Evolutionary conservation across 1,140 invertebrate species (phyloP).

Genomic region (Aporrectodea caliginosa): DNA sequence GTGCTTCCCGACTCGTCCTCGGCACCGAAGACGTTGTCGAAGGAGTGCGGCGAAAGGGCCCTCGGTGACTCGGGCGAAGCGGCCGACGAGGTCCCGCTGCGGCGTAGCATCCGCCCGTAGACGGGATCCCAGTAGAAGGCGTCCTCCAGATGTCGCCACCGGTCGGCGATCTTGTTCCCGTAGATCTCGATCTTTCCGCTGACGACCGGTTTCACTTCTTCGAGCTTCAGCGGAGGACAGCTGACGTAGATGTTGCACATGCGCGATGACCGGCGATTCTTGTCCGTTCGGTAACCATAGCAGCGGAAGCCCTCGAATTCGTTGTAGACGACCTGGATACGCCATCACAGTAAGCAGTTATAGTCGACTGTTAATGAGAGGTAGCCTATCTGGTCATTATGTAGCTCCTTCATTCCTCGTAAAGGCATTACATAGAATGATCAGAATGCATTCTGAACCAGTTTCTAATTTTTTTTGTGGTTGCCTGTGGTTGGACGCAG

Average conservation of each 20-base stretch:
- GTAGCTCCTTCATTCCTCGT: neutral
- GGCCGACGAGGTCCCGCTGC: neutral
- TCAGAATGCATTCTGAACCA: too few species aligned
- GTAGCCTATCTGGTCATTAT: neutral
- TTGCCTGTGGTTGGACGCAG: too few species aligned
- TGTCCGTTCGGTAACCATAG: slow-evolving; percentile 23
- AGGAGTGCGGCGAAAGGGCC: slow-evolving; percentile 7
- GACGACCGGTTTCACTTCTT: slow-evolving; percentile 26
- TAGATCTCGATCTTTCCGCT: slow-evolving; percentile 16
- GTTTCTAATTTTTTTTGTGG: too few species aligned
- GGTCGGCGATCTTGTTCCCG: neutral
- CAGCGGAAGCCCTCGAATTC: slow-evolving; percentile 23
- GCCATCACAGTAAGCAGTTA: neutral
- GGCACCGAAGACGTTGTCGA: slow-evolving; percentile 5
- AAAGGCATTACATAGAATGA: too few species aligned
- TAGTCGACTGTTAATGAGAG: neutral
- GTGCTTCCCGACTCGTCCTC: neutral
- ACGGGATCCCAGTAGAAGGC: slow-evolving; percentile 32
- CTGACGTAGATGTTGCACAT: slow-evolving; percentile 25
- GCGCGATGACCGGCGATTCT: neutral
- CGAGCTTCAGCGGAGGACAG: slow-evolving; percentile 13
- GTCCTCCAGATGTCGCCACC: slow-evolving; percentile 28
- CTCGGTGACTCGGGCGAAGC: slow-evolving; percentile 13
- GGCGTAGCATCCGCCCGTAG: slow-evolving; percentile 7
- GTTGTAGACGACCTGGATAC: slow-evolving; percentile 12